Evolutionary conservation across 2,113 vertebrate species (phyloP).

Genomic region (Rhabdornis inornatus): DNA sequence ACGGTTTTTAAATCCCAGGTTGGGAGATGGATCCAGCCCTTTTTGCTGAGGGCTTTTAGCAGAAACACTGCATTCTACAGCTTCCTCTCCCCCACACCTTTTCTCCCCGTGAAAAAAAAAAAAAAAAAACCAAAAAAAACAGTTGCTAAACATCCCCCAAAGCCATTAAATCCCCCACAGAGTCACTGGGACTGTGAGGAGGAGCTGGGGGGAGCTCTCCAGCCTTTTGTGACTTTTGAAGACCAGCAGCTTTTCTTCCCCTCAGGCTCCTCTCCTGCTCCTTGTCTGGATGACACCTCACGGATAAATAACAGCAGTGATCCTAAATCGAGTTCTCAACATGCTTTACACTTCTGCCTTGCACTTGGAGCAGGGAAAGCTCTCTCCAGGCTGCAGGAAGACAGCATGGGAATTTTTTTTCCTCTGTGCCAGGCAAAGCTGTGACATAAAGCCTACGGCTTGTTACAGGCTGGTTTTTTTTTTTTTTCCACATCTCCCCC

Average conservation of each 20-base stretch:
- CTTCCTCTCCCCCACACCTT: neutral
- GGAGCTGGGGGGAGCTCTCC: neutral
- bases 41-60: neutral
- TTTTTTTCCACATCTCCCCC: neutral
- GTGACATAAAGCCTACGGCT: constrained; percentile 42
- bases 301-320: neutral
- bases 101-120: neutral
- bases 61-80: neutral
- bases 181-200: neutral
- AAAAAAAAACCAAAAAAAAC: neutral
- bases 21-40: neutral
- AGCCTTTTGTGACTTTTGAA: neutral
- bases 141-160: neutral
- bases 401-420: neutral
- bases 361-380: neutral
- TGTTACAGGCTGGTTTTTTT: neutral
- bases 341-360: neutral
- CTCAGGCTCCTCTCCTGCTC: neutral
- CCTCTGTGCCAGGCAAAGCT: constrained; percentile 53
- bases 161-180: neutral
- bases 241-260: neutral
- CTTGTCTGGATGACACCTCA: neutral
- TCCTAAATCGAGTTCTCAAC: neutral
- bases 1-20: fast-evolving
- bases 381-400: constrained; percentile 22